Conservation (phyloP, 2,888 invertebrate species). For the Heliconius aoede region DNA sequence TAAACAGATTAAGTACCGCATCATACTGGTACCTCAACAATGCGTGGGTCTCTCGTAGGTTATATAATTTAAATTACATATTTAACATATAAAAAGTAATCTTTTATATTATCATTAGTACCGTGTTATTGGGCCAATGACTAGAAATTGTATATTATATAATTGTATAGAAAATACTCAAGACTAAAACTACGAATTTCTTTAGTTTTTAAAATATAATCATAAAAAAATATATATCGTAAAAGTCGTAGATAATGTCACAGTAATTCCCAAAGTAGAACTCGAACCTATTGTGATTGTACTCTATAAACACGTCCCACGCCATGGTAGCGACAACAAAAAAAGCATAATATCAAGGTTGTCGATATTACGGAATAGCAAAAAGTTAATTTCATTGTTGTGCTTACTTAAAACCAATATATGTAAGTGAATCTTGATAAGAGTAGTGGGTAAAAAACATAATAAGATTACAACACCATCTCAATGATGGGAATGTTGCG, state of each 20-base stretch:
- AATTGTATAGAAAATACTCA: no score
- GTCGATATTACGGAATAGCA: constrained; percentile 29
- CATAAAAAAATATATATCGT: neutral
- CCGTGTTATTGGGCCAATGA: no score
- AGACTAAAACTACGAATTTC: neutral
- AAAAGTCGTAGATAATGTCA: neutral
- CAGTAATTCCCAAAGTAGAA: neutral
- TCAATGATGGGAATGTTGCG: constrained; percentile 74
- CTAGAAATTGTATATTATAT: no score
- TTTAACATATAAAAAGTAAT: neutral
- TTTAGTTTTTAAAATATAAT: neutral
- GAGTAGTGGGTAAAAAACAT: constrained; percentile 72
- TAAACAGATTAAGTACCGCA: constrained; percentile 25
- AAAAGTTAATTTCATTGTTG: constrained; percentile 46
- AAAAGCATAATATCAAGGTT: constrained; percentile 39
- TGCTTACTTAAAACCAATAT: constrained; percentile 46
- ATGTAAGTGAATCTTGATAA: constrained; percentile 63
- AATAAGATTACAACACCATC: constrained; percentile 75
- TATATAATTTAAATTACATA: constrained; percentile 1
- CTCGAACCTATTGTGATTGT: neutral
- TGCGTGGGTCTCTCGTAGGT: neutral
- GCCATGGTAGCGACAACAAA: constrained; percentile 7
- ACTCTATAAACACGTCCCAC: neutral
- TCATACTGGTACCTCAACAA: neutral
- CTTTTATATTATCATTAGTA: no score